These are phyloP conservation scores for Chaetodon trifasciatus DNA, from an alignment of 2,797 vertebrate species.

Conservation along the genomic window DNA sequence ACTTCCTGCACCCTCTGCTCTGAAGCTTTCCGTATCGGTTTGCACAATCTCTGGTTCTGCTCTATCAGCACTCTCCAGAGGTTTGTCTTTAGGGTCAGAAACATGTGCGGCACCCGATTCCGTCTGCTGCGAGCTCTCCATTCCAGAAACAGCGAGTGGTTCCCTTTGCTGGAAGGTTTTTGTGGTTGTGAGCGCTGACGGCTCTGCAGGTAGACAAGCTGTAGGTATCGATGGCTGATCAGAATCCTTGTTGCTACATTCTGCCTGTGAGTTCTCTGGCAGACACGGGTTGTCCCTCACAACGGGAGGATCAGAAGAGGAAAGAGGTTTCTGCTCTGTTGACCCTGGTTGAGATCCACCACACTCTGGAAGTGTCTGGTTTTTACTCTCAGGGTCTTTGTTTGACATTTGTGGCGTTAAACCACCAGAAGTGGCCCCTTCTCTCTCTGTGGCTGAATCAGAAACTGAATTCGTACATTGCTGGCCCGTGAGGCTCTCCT, in stretches of 20 bases:
- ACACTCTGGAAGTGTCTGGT: slow-evolving; percentile 59
- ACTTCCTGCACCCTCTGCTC: slow-evolving; percentile 62
- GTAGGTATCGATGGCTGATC: slow-evolving; percentile 47
- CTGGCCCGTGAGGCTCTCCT: slow-evolving; percentile 77
- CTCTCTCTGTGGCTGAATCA: slow-evolving; percentile 77
- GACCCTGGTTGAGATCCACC: slow-evolving; percentile 67
- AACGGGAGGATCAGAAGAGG: slow-evolving; percentile 64
- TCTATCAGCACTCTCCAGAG: slow-evolving; percentile 44
- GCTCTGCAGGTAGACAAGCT: slow-evolving; percentile 60
- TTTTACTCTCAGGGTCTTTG: slow-evolving; percentile 82
- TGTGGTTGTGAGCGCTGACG: slow-evolving; percentile 33
- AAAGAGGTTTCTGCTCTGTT: slow-evolving; percentile 79
- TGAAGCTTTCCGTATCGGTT: slow-evolving; percentile 29
- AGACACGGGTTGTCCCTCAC: slow-evolving; percentile 59
- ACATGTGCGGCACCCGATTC: slow-evolving; percentile 31
- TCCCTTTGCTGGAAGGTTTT: slow-evolving; percentile 67
- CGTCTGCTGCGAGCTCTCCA: slow-evolving; percentile 55
- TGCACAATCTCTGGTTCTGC: slow-evolving; percentile 64
- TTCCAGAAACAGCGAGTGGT: slow-evolving; percentile 11
- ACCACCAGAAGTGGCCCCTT: slow-evolving; percentile 75
- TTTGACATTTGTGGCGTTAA: slow-evolving; percentile 69
- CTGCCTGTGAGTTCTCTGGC: slow-evolving; percentile 62
- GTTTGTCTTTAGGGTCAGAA: slow-evolving; percentile 77
- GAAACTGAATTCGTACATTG: slow-evolving; percentile 78
- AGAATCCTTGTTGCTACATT: slow-evolving; percentile 66